These are phyloP conservation scores for Ailurus styani DNA, from an alignment of 2,113 vertebrate genomes.

Conservation along the genomic window DNA sequence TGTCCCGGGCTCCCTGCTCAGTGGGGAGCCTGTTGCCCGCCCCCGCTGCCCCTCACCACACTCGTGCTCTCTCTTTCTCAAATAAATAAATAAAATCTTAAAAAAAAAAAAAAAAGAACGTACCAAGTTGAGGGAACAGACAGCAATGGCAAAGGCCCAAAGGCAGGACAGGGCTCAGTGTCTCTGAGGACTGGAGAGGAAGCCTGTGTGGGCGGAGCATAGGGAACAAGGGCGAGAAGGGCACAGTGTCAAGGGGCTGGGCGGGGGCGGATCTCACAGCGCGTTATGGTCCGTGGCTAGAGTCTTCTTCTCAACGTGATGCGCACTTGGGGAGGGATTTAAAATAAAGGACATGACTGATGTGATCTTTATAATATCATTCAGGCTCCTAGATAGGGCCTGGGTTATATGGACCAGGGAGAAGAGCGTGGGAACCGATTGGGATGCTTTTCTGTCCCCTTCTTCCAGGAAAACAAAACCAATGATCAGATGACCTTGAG, in stretches of 20 bases:
- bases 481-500: not conserved
- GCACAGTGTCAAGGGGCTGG: not conserved
- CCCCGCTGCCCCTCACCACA: too few relatives aligned
- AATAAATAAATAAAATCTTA: too few relatives aligned
- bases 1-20: too few relatives aligned
- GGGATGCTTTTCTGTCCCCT: not conserved
- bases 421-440: not conserved
- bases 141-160: not conserved
- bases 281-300: not conserved
- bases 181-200: not conserved
- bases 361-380: not conserved
- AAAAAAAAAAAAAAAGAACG: too few relatives aligned
- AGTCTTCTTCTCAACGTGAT: not conserved
- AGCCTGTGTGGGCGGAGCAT: not conserved
- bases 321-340: not conserved
- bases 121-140: not conserved
- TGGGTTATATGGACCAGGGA: not conserved
- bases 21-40: too few relatives aligned
- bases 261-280: fast-evolving
- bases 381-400: not conserved
- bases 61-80: too few relatives aligned
- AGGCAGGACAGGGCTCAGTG: not conserved
- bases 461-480: not conserved
- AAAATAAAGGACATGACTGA: not conserved
- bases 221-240: not conserved